Percentiles rank a stretch among this genome's conserved stretches.
Conservation (phyloP, 2,113 vertebrate species). For the Passer montanus region DNA sequence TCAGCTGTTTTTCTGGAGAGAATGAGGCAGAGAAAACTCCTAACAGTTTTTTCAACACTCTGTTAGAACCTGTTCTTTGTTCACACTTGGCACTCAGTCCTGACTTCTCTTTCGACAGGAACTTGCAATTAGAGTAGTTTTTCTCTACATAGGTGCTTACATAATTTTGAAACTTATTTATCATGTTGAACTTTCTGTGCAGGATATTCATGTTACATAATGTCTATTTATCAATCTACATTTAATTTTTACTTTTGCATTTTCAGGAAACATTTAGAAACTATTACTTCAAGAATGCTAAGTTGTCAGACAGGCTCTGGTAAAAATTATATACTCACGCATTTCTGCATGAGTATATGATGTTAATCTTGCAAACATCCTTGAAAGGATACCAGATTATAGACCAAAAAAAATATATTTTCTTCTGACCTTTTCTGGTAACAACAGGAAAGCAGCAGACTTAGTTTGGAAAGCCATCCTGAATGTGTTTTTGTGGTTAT, state of each 20-base stretch:
- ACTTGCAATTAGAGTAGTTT: neutral
- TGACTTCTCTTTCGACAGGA: neutral
- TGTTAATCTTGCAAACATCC: neutral
- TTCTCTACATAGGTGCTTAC: neutral
- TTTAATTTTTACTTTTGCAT: neutral
- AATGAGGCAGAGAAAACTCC: neutral
- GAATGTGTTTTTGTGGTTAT: neutral
- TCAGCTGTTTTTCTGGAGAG: neutral
- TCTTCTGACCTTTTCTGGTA: neutral
- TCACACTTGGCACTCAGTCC: neutral
- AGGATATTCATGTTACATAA: neutral
- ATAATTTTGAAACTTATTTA: neutral
- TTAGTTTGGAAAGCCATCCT: neutral
- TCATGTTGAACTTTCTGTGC: neutral
- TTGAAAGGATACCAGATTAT: neutral
- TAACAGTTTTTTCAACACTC: neutral
- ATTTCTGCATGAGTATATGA: neutral
- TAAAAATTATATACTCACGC: accelerated
- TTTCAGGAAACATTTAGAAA: neutral
- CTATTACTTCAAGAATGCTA: neutral
- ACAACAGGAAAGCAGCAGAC: neutral
- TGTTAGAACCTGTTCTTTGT: neutral
- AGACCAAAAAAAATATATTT: neutral
- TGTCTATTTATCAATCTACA: neutral
- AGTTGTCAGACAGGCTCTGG: neutral